A percentile compares a stretch with the other conserved stretches of the same genome.
These are phyloP conservation scores for Venturia canescens DNA, from an alignment of 1,140 invertebrate genomes.

Conservation along the genomic window DNA sequence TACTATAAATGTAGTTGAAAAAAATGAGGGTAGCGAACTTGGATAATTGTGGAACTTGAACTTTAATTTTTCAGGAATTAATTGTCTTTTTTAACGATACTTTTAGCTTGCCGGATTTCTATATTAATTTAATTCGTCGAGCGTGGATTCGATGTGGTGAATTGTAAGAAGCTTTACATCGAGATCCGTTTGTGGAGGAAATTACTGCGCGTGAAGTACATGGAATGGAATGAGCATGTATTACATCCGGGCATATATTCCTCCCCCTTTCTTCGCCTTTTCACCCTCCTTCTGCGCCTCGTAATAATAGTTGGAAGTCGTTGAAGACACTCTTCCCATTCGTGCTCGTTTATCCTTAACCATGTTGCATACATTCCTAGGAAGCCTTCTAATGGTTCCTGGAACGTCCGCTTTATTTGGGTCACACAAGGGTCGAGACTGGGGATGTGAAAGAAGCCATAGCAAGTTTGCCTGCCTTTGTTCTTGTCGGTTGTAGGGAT, in stretches of 20 bases:
- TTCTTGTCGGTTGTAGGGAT: conserved; percentile 16
- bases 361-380: conserved; percentile 44
- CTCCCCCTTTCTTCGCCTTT: background rate
- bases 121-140: no score
- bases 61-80: no score
- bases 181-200: background rate
- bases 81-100: no score
- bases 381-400: conserved; percentile 43
- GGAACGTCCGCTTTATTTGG: conserved; percentile 53
- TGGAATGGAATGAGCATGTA: background rate
- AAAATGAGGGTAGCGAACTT: no score
- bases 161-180: background rate
- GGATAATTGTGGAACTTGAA: no score
- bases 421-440: conserved; percentile 17
- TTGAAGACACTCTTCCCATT: background rate
- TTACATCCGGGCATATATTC: background rate
- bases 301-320: background rate
- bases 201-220: background rate
- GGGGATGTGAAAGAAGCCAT: conserved; percentile 10
- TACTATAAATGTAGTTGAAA: no score
- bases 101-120: no score
- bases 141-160: no score
- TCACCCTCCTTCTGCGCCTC: background rate
- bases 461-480: background rate
- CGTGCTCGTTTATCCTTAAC: background rate